A percentile compares a stretch with the other conserved stretches of the same genome.
These are phyloP conservation scores for Craterocephalus amniculus DNA, from an alignment of 2,797 vertebrate species.

Conservation along the genomic window DNA sequence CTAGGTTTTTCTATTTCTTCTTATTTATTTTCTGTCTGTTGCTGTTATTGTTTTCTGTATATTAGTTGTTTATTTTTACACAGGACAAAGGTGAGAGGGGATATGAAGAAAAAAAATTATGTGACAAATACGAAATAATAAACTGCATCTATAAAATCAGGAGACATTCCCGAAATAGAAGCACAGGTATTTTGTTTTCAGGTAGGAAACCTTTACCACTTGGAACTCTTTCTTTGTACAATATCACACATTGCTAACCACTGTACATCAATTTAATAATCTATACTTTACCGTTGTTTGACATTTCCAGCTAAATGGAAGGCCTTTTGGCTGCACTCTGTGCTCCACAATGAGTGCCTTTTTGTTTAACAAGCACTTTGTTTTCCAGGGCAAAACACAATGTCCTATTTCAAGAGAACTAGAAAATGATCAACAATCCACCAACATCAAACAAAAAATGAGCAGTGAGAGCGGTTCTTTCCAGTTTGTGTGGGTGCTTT, in stretches of 20 bases:
- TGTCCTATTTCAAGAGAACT: constrained; percentile 20
- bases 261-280: constrained; percentile 21
- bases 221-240: neutral
- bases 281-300: constrained; percentile 10
- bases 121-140: neutral
- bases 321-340: constrained; percentile 16
- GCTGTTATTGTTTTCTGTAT: no score
- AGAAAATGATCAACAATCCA: constrained; percentile 42
- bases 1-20: no score
- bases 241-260: neutral
- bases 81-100: no score
- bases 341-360: constrained; percentile 11
- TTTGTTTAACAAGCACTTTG: constrained; percentile 25
- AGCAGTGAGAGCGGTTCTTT: constrained; percentile 42
- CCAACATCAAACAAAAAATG: constrained; percentile 36
- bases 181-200: neutral
- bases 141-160: neutral
- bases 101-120: neutral
- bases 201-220: neutral
- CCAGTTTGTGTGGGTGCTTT: constrained; percentile 27
- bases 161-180: neutral
- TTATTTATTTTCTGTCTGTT: no score
- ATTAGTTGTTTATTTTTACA: no score
- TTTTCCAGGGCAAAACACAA: constrained; percentile 28
- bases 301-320: constrained; percentile 18